Base-by-base conservation (phyloP, 1,140 invertebrate species). In the Trinorchestia longiramus region DNA sequence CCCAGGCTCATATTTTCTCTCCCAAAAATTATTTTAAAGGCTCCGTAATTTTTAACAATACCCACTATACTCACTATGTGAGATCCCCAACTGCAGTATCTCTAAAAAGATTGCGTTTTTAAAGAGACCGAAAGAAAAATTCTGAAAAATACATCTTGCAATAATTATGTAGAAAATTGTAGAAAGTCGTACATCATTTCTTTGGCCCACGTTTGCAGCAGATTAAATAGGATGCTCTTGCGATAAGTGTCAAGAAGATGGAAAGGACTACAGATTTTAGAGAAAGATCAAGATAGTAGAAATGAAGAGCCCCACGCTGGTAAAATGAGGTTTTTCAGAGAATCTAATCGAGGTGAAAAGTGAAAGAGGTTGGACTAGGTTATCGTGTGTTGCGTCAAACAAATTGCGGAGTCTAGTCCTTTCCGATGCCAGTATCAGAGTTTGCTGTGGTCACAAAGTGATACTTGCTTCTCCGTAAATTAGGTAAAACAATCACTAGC, bases 401-500 rank as follows among this genome's bases (percentile, higher is more conserved):
- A 77, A 77, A 19, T 77, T 77, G 28, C 62, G 62, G 62, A 36
- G 15, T 36, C 62, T 23, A 28, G 62, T 23, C 62, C 62, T 23
- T 77, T 36, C 62, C 28, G 62, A 36, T 36, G 62, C 62, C 62
- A 3, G 62, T 77, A 36, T 77, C 62, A 77, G 62, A 77, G 62
- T 36, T 77, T 36, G 62, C 62, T 3, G 62, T 19, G 62, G 62
- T 36, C 62, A 77, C 62, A 77, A 77, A 77, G 62, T 77, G 62
- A 77, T 77, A 77, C 62, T 77, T 77, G 62, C 62, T 77, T 77
- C 62, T 36, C 62, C 62, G 62, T 77, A 77, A 77, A 77, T 77
- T 77, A 77, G 62, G 62, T 28, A 77, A 77, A 77, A 77, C 62
- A 77, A 77, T 77, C 62, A 77, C 62, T 1, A 15, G 28, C 62